Evolutionary conservation across 2,797 vertebrate species (phyloP).

Genomic region (Danio albolineatus): DNA sequence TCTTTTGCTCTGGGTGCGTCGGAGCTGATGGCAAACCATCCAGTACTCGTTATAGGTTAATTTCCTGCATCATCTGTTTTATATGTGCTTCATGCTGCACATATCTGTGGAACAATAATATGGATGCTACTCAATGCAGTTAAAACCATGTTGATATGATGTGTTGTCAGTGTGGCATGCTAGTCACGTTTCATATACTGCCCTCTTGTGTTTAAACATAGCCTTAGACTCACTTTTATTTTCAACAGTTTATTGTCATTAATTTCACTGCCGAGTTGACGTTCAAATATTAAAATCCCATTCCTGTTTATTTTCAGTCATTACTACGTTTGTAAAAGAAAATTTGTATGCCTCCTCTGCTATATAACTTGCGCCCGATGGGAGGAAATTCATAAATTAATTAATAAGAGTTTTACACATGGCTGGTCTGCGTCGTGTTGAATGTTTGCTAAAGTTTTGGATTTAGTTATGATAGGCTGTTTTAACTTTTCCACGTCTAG

Average conservation of each 20-base stretch:
- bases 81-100: neutral
- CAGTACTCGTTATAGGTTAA: neutral
- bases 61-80: neutral
- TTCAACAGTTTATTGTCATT: neutral
- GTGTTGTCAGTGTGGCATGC: neutral
- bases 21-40: constrained; percentile 5
- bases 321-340: neutral
- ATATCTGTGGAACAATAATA: neutral
- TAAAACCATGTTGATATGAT: neutral
- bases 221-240: no score
- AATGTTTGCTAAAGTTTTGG: constrained; percentile 1
- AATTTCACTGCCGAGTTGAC: neutral
- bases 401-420: neutral
- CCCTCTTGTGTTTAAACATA: constrained; percentile 48
- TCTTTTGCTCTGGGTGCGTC: constrained; percentile 8
- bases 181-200: constrained; percentile 32
- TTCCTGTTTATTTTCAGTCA: neutral
- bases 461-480: neutral
- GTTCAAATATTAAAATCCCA: neutral
- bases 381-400: neutral
- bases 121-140: neutral
- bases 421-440: neutral
- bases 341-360: neutral
- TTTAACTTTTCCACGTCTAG: neutral
- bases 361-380: neutral